Evolutionary conservation across 2,888 invertebrate species (phyloP).

Genomic region (Notodonta dromedarius): DNA sequence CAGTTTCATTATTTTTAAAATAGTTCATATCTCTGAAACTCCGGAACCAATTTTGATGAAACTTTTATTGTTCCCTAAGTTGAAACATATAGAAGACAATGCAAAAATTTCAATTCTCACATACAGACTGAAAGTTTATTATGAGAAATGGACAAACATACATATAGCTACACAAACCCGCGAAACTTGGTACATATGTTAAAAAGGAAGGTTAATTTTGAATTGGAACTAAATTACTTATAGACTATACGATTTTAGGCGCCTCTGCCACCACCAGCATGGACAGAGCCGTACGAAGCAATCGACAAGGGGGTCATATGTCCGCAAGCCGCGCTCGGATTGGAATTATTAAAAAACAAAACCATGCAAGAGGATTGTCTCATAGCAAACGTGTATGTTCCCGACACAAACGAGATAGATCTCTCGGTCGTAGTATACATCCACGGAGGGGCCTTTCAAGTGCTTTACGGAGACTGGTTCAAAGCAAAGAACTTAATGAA

Average conservation of each 20-base stretch:
- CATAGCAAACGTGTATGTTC: constrained; percentile 63
- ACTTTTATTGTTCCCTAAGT: too few species aligned
- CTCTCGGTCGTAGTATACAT: constrained; percentile 48
- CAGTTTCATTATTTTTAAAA: too few species aligned
- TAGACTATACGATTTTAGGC: constrained; percentile 35
- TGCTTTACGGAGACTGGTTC: constrained; percentile 36
- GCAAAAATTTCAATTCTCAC: too few species aligned
- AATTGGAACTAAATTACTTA: constrained; percentile 1
- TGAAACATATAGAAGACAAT: too few species aligned
- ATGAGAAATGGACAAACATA: too few species aligned
- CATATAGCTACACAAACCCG: too few species aligned
- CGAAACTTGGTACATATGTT: too few species aligned
- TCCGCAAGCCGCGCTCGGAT: constrained; percentile 33
- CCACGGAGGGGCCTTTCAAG: constrained; percentile 50
- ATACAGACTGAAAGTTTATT: too few species aligned
- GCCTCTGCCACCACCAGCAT: constrained; percentile 46
- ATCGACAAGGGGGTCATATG: constrained; percentile 43
- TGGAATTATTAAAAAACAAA: constrained; percentile 6
- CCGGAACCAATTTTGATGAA: too few species aligned
- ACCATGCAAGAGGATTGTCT: constrained; percentile 58
- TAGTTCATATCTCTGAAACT: too few species aligned
- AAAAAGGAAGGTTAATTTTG: too few species aligned
- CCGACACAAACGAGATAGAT: constrained; percentile 48
- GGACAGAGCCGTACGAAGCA: constrained; percentile 42
- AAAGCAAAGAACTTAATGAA: constrained; percentile 33